Base-by-base conservation (phyloP, 1,140 invertebrate species). In the Hycleus phaleratus region DNA sequence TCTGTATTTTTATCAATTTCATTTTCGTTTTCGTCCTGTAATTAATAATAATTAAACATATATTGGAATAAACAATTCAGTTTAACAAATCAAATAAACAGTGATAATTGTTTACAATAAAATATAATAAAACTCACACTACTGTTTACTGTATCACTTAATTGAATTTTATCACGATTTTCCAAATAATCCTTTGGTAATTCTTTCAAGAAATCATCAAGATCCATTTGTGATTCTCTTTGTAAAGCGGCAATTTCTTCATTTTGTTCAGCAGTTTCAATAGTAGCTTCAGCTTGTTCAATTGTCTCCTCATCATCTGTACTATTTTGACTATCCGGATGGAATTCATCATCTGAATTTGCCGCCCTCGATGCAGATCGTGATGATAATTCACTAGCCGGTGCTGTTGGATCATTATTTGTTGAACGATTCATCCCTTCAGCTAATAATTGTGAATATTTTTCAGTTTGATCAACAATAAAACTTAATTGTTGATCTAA, bases 381-480 rank as follows among this genome's bases (percentile, higher is more conserved):
- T 26, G 77, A 79, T 4, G 79, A 68, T 3, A 60, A 46, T n/a
- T 56, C 61, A 49, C 65, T 67, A 3, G 61, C 53, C 7, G 63
- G 53, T 3, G 47, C 24, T 1, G 60, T 26, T 26, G 12, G 45
- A 24, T 55, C 65, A 42, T 73, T 72, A 38, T 77, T 73, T 32
- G 32, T 32, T n/a, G 78, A 75, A 71, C 84, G 84, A 67, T 84
- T 88, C 76, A 91, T 84, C 52, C 87, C 87, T 72, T 90, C 90
- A 6, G 91, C 90, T 32, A 95, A 74, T 76, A 91, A 85, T 3
- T 89, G 88, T 25, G 95, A 97, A 78, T 96, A 97, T 72, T 97
- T 96, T 77, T 99, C 96, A 0, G 97, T 98, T 77, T 97, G 93
- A 77, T 96, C 95, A 45, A 99, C 95, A 69, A 99, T 97, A 71